A percentile compares a stretch with the other conserved stretches of the same genome.
Evolutionary conservation across 2,888 invertebrate genomes (phyloP).

Genomic region (Scrobipalpa atriplicella): DNA sequence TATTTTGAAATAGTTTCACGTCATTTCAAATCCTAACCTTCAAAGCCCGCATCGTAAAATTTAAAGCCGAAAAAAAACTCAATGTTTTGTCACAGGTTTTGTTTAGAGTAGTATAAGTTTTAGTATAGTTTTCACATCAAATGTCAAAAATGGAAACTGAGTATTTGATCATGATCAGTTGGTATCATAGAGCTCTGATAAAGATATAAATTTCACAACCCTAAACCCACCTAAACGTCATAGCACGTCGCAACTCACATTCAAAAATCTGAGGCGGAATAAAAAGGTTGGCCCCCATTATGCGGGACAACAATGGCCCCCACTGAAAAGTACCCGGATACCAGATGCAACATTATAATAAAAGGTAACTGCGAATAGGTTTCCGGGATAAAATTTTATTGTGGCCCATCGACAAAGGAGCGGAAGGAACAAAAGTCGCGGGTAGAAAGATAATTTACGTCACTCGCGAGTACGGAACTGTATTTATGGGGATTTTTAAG

Average conservation of each 20-base stretch:
- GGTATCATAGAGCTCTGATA: neutral
- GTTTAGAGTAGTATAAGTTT: no score
- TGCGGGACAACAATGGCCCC: slow-evolving; percentile 65
- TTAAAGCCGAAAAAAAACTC: no score
- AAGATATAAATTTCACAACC: slow-evolving; percentile 1
- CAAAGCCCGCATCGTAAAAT: no score
- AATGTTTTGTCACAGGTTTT: no score
- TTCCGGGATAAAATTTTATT: slow-evolving; percentile 80
- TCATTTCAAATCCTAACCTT: no score
- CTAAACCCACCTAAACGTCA: slow-evolving; percentile 37
- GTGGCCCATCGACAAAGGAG: slow-evolving; percentile 74
- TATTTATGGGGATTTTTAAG: slow-evolving; percentile 19
- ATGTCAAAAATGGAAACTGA: neutral
- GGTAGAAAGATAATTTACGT: slow-evolving; percentile 31
- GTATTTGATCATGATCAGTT: no score
- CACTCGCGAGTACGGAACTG: slow-evolving; percentile 18
- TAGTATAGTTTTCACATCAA: neutral
- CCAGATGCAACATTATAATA: slow-evolving; percentile 79
- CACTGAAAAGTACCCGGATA: slow-evolving; percentile 71
- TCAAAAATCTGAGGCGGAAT: slow-evolving; percentile 72
- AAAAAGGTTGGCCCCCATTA: slow-evolving; percentile 75
- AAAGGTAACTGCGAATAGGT: slow-evolving; percentile 80
- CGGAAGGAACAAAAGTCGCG: slow-evolving; percentile 37
- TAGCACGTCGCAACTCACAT: slow-evolving; percentile 42
- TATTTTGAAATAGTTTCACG: no score